Evolutionary conservation across 1,140 invertebrate genomes (phyloP), one percentile per base, ranked within the genome.

Genomic region (Centruroides sculpturatus): DNA sequence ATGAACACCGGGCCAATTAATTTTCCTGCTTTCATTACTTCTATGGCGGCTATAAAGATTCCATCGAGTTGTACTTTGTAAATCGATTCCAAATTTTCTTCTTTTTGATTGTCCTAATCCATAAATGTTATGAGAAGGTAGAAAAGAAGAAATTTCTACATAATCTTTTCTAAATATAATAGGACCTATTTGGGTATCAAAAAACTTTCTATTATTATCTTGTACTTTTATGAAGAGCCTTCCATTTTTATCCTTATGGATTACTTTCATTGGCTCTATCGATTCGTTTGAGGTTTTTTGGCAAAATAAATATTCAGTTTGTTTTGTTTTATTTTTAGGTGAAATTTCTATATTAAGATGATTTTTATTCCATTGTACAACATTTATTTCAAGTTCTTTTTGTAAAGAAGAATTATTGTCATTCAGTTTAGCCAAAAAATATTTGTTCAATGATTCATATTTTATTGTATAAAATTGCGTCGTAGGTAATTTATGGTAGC

Each of bases 1-100:
- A 60, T 67, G 63, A 3, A 57, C 34, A 7, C 67, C 63, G 50
- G 72, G 41, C 41, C 41, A 41, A 41, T 73, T 52, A 71, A 57
- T 62, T 72, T 73, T 11, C 9, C 41, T 57, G 12, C 5, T 12
- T 13, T 12, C 56, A 2, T 23, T 48, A 49, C 5, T 12, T 11
- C 47, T 9, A 47, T 12, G 11, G 8, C 47, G 56, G 13, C 47
- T 57, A 13, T 41, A 57, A n/a, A 57, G 47, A n/a, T 5, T 13
- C n/a, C 47, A 34, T 1, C n/a, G 35, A n/a, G 10, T 5, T 8
- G 5, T 23, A 1, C 11, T 7, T 13, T 57, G 11, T 13, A 57
- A 46, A 7, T 46, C 11, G 41, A 13, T 34, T 48, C 35, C 41
- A 57, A 57, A 13, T 46, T 5, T 48, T 13, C 5, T 13, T 8